Evolutionary conservation across 2,113 vertebrate genomes (phyloP).

Genomic region (Neopipo cinnamomea): DNA sequence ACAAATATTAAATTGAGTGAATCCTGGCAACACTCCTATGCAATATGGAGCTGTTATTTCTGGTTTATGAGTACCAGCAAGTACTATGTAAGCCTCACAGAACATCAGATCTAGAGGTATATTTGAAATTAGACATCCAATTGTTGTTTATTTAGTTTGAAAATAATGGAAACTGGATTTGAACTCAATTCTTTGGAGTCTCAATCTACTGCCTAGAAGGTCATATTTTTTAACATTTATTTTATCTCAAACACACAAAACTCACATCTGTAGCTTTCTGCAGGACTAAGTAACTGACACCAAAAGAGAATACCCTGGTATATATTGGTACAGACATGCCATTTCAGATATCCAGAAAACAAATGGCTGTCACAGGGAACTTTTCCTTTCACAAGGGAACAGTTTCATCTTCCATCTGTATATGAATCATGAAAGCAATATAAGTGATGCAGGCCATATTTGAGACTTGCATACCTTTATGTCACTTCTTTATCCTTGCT

Average conservation of each 20-base stretch:
- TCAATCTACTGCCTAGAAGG: background rate
- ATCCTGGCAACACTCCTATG: background rate
- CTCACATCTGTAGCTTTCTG: background rate
- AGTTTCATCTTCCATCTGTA: slow-evolving; percentile 21
- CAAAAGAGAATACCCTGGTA: background rate
- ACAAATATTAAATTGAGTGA: background rate
- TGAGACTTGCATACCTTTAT: background rate
- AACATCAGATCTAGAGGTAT: background rate
- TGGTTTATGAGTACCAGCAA: background rate
- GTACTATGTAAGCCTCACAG: background rate
- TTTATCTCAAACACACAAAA: background rate
- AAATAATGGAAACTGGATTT: background rate
- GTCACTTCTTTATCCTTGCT: background rate
- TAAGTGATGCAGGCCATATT: background rate
- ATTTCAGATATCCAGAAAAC: slow-evolving; percentile 18
- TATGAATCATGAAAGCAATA: background rate
- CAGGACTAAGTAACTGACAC: background rate
- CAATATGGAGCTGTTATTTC: background rate
- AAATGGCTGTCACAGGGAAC: background rate
- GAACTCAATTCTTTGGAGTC: background rate
- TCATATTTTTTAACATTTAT: background rate
- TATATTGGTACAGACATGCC: background rate
- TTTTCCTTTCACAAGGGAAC: background rate
- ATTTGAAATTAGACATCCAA: background rate
- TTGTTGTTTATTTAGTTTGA: background rate